Evolutionary conservation across 2,113 vertebrate genomes (phyloP).

Genomic region (Butorides virescens): DNA sequence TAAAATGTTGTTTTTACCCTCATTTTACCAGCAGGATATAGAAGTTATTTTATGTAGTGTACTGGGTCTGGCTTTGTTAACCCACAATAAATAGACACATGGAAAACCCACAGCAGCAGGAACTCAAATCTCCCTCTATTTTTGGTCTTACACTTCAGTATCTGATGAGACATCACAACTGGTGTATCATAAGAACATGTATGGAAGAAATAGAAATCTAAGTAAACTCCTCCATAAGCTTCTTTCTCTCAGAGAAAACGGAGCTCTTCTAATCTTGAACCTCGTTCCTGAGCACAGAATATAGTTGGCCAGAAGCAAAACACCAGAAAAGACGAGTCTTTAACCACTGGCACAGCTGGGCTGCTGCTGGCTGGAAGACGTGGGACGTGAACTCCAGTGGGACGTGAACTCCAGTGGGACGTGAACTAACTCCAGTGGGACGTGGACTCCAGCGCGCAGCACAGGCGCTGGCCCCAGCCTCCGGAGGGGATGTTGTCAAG

Average conservation of each 20-base stretch:
- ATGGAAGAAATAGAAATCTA: background rate
- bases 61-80: background rate
- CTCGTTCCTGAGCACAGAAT: background rate
- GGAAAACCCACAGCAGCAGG: background rate
- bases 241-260: background rate
- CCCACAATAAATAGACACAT: background rate
- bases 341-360: background rate
- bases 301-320: background rate
- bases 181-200: background rate
- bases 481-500: too few species aligned
- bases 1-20: background rate
- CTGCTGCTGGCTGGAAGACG: background rate
- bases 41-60: background rate
- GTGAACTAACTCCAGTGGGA: background rate
- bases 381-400: background rate
- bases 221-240: background rate
- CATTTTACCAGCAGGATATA: background rate
- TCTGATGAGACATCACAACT: background rate
- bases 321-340: background rate
- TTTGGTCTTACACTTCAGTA: background rate
- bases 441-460: fast-evolving
- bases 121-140: background rate
- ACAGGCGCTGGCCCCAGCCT: fast-evolving
- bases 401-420: background rate
- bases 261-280: background rate